Evolutionary conservation across 1,140 invertebrate species (phyloP).

Genomic region (Drosophila orosa): DNA sequence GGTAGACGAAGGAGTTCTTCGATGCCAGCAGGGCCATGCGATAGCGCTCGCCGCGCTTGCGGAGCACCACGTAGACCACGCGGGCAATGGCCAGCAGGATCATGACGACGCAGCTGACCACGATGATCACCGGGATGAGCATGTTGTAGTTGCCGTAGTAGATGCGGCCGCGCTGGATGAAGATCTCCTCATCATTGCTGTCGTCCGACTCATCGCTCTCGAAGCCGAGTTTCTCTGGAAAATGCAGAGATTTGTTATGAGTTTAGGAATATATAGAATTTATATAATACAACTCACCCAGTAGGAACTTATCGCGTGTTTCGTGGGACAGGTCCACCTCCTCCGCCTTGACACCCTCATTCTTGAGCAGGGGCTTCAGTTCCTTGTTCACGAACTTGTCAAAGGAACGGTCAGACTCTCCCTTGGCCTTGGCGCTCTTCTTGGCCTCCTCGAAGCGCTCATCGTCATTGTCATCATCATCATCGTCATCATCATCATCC

Average conservation of each 20-base stretch:
- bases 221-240: constrained; percentile 64
- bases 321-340: constrained; percentile 84
- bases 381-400: constrained; percentile 43
- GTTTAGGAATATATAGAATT: neutral
- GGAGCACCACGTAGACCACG: constrained; percentile 84
- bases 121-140: constrained; percentile 85
- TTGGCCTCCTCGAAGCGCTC: constrained; percentile 70
- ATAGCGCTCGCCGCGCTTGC: constrained; percentile 85
- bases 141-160: constrained; percentile 85
- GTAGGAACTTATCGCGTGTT: constrained; percentile 70
- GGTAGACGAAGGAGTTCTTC: constrained; percentile 85
- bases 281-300: constrained; percentile 48
- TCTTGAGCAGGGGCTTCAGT: constrained; percentile 52
- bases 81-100: constrained; percentile 85
- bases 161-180: constrained; percentile 83
- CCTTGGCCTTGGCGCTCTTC: constrained; percentile 53
- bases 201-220: constrained; percentile 66
- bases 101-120: constrained; percentile 84
- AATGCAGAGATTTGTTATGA: neutral
- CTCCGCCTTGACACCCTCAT: constrained; percentile 66
- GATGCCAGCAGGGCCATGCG: constrained; percentile 85
- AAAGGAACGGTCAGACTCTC: constrained; percentile 18
- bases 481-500: constrained; percentile 58
- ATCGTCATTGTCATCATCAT: constrained; percentile 67
- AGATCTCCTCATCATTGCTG: constrained; percentile 84